A percentile compares a stretch with the other conserved stretches of the same genome.
Evolutionary conservation across 1,140 invertebrate species (phyloP).

Genomic region (Gerris buenoi): DNA sequence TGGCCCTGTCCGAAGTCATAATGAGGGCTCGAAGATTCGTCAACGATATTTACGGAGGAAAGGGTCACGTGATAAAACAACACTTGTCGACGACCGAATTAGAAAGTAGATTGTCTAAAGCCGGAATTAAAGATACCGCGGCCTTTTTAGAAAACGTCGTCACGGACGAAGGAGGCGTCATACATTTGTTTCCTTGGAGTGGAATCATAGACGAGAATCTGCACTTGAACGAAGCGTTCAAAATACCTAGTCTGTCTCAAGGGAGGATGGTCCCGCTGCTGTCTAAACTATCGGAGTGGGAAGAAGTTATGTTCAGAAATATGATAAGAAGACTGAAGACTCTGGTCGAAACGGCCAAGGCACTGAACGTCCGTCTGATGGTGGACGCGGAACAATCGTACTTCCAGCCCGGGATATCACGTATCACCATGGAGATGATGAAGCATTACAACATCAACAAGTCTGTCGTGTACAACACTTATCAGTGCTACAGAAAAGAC

Average conservation of each 20-base stretch:
- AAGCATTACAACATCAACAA: slow-evolving; percentile 78
- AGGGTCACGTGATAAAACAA: slow-evolving; percentile 66
- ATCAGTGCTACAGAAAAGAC: slow-evolving; percentile 94
- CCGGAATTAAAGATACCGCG: slow-evolving; percentile 56
- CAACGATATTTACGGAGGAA: slow-evolving; percentile 59
- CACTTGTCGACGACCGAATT: slow-evolving; percentile 74
- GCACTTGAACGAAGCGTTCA: slow-evolving; percentile 75
- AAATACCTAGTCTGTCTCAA: slow-evolving; percentile 82
- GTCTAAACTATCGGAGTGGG: slow-evolving; percentile 74
- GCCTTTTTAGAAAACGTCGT: slow-evolving; percentile 83
- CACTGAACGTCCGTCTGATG: slow-evolving; percentile 90
- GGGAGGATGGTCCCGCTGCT: slow-evolving; percentile 65
- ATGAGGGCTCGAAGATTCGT: slow-evolving; percentile 86
- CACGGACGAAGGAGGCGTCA: slow-evolving; percentile 71
- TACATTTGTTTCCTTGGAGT: slow-evolving; percentile 96
- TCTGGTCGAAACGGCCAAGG: slow-evolving; percentile 66
- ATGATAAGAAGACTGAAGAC: slow-evolving; percentile 87
- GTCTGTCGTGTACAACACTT: slow-evolving; percentile 95
- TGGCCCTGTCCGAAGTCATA: slow-evolving; percentile 94
- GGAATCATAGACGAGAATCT: slow-evolving; percentile 84
- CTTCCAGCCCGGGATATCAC: slow-evolving; percentile 95
- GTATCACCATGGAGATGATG: slow-evolving; percentile 96
- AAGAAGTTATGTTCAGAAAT: slow-evolving; percentile 96
- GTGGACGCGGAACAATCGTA: slow-evolving; percentile 98
- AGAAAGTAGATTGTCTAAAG: slow-evolving; percentile 62